phyloP scores from a whole-genome alignment of 2,113 vertebrate species.

The Columba livia region DNA sequence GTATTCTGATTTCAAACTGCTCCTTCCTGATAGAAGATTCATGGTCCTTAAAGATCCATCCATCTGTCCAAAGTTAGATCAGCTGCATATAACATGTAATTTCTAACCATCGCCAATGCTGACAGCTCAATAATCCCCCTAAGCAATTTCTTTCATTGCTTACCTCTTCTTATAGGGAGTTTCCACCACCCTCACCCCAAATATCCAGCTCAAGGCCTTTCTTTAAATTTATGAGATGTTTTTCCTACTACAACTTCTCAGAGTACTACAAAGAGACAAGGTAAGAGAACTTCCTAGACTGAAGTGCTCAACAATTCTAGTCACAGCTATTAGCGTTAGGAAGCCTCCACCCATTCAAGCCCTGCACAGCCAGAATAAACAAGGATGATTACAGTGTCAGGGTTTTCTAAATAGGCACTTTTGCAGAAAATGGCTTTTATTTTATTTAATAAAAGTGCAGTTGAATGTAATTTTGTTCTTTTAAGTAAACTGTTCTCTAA shows the following conservation, averaged over 20 bases:
- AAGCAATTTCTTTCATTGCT: not conserved
- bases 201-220: not conserved
- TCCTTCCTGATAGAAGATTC: not conserved
- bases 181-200: not conserved
- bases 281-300: not conserved
- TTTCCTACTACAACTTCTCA: not conserved
- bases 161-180: not conserved
- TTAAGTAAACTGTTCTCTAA: constrained; percentile 28
- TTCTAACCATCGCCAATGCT: not conserved
- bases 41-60: not conserved
- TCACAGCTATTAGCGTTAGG: not conserved
- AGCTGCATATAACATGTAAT: not conserved
- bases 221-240: not conserved
- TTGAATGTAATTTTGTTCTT: constrained; percentile 34
- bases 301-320: not conserved
- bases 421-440: constrained; percentile 23
- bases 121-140: fast-evolving
- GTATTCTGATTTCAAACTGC: not conserved
- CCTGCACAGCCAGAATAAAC: not conserved
- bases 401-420: constrained; percentile 8
- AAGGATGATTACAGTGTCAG: not conserved
- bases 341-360: not conserved
- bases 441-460: constrained; percentile 31
- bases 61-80: not conserved
- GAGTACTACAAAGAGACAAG: not conserved